A percentile compares a stretch with the other conserved stretches of the same genome.
phyloP scores from a whole-genome alignment of 2,797 vertebrate species.

The Ctenochaetus hawaiiensis region DNA sequence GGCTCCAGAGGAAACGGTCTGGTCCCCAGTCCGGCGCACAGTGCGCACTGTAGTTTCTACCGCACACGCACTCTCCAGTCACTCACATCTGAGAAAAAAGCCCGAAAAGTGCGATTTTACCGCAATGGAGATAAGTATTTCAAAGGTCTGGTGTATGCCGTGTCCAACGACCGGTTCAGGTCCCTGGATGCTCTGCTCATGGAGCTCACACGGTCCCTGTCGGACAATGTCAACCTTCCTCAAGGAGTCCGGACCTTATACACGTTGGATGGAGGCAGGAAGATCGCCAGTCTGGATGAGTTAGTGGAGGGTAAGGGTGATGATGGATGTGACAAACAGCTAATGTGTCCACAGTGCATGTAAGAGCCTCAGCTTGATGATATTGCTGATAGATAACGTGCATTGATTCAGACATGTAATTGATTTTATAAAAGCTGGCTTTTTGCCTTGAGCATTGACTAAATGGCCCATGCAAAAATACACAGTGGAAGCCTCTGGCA shows the following conservation, averaged over 20 bases:
- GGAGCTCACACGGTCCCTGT: conserved; percentile 95
- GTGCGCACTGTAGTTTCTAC: conserved; percentile 98
- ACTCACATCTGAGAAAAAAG: conserved; percentile 95
- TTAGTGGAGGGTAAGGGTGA: conserved; percentile 90
- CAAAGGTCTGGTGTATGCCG: conserved; percentile 95
- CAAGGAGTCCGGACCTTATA: conserved; percentile 95
- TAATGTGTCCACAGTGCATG: conserved; percentile 6
- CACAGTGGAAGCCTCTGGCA: neutral
- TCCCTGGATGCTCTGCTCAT: conserved; percentile 95
- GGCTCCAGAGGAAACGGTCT: conserved; percentile 90
- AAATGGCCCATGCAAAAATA: conserved; percentile 1
- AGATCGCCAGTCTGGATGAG: conserved; percentile 92
- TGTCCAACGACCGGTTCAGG: conserved; percentile 94
- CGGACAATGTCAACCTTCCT: conserved; percentile 96
- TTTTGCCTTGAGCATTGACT: neutral
- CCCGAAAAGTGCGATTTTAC: conserved; percentile 96
- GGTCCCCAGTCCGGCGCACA: conserved; percentile 96
- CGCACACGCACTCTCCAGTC: conserved; percentile 97
- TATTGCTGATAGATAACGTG: conserved; percentile 13
- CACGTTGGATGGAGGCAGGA: conserved; percentile 91
- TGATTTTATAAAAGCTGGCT: conserved; percentile 45
- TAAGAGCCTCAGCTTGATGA: neutral
- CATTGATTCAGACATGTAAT: conserved; percentile 37
- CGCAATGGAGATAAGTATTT: conserved; percentile 98
- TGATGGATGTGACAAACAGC: neutral